Conservation (phyloP, 2,797 vertebrate genomes). For the Ara ararauna region DNA sequence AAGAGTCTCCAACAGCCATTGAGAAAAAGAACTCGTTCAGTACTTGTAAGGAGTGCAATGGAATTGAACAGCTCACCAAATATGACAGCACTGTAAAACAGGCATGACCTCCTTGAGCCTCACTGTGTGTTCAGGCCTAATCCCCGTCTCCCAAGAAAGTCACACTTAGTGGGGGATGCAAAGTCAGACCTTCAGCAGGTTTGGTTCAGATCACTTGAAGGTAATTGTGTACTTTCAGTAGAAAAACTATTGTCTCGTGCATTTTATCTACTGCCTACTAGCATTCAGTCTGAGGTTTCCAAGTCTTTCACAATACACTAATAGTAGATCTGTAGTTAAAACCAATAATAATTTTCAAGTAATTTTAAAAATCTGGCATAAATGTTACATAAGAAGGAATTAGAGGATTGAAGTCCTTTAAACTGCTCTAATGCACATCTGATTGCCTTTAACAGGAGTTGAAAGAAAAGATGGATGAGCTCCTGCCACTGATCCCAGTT, state of each 20-base stretch:
- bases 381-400: background rate
- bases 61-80: background rate
- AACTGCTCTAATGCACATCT: background rate
- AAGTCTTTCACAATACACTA: background rate
- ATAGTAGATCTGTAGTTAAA: slow-evolving; percentile 14
- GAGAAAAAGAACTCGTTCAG: background rate
- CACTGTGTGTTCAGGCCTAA: background rate
- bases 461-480: slow-evolving; percentile 97
- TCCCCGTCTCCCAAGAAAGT: background rate
- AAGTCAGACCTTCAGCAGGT: background rate
- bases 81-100: background rate
- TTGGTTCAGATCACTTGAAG: background rate
- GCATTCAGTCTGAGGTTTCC: background rate
- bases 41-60: background rate
- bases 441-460: slow-evolving; percentile 85
- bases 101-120: background rate
- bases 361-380: slow-evolving; percentile 7
- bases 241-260: background rate
- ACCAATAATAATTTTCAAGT: background rate
- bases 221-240: background rate
- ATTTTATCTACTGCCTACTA: background rate
- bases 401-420: background rate
- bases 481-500: slow-evolving; percentile 94
- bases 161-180: background rate
- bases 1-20: background rate